Evolutionary conservation across 2,888 invertebrate genomes (phyloP), one percentile per base, ranked within the genome.

Genomic region (Pantelozetes paolii): DNA sequence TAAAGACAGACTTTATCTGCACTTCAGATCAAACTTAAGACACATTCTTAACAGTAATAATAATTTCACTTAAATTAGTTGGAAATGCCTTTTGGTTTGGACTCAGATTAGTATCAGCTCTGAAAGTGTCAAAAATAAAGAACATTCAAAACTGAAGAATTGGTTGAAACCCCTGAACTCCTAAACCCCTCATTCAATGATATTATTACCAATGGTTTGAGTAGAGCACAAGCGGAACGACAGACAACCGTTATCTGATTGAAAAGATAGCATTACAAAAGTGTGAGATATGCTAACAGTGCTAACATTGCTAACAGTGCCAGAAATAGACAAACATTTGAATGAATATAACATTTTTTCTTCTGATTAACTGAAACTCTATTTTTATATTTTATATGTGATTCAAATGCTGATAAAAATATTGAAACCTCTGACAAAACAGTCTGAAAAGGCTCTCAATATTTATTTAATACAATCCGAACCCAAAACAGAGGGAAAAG

Each of bases 141-240:
- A 45, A 45, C 18, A 45, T 45, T 3, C 45, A 45, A 15, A 45
- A 45, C 45, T 45, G 15, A 45, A 11, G 45, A 45, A 45, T 45
- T 3, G 15, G 11, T 13, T 3, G 18, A 18, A 45, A 36, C 36
- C 6, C 36, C 36, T 11, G 36, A 36, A 36, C 36, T n/a, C n/a
- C n/a, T n/a, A n/a, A n/a, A n/a, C n/a, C n/a, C n/a, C n/a, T n/a
- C n/a, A n/a, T n/a, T n/a, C n/a, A 48, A 13, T 9, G 48, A 23
- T 23, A 54, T 23, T 54, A 23, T 54, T 23, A 23, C 23, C 54
- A 23, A 23, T 54, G 54, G 54, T 54, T 54, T 13, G 54, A 20
- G 50, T 50, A n/a, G 50, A 50, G 54, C 54, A 54, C 54, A 54
- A 54, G 54, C 54, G 26, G 23, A 23, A 54, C 20, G 26, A 54